Percentiles rank a stretch among this genome's conserved stretches.
These are phyloP conservation scores for Geotrupes spiniger DNA, from an alignment of 2,888 invertebrate species.

Conservation along the genomic window DNA sequence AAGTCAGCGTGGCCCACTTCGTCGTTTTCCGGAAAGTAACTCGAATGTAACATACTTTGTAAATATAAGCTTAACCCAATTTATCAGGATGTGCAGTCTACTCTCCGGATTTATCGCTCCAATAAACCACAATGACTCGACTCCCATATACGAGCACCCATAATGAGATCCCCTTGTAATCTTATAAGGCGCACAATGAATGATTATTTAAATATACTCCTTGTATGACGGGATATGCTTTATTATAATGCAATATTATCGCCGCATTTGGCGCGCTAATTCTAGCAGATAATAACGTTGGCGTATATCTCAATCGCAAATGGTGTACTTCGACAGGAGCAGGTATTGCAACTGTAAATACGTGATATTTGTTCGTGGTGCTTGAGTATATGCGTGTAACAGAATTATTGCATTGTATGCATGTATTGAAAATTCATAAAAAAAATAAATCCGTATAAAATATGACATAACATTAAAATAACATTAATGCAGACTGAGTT, in stretches of 20 bases:
- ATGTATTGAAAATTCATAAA: too few relatives aligned
- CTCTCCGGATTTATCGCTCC: conserved; percentile 22
- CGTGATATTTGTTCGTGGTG: too few relatives aligned
- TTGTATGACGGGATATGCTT: conserved; percentile 20
- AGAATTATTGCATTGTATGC: too few relatives aligned
- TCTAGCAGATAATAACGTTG: conserved; percentile 16
- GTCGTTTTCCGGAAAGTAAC: conserved; percentile 5
- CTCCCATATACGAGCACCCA: conserved; percentile 22
- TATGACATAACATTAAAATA: too few relatives aligned
- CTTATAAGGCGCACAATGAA: conserved; percentile 27
- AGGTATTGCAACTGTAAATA: too few relatives aligned
- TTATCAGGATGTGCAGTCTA: conserved; percentile 13
- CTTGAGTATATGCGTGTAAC: too few relatives aligned
- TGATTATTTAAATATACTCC: conserved; percentile 24
- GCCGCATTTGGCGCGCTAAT: conserved; percentile 11
- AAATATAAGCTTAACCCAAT: conserved; percentile 23
- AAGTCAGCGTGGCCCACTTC: conserved; percentile 1
- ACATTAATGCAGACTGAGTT: too few relatives aligned
- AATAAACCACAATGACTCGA: conserved; percentile 27
- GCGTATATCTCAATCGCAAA: background rate
- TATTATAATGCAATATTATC: conserved; percentile 11
- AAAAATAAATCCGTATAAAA: too few relatives aligned
- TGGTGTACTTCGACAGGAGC: too few relatives aligned
- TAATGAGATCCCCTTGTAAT: conserved; percentile 25
- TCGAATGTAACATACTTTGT: conserved; percentile 7